Evolutionary conservation across 2,113 vertebrate genomes (phyloP), one percentile per base, ranked within the genome.

Genomic region (Oryzias melastigma): DNA sequence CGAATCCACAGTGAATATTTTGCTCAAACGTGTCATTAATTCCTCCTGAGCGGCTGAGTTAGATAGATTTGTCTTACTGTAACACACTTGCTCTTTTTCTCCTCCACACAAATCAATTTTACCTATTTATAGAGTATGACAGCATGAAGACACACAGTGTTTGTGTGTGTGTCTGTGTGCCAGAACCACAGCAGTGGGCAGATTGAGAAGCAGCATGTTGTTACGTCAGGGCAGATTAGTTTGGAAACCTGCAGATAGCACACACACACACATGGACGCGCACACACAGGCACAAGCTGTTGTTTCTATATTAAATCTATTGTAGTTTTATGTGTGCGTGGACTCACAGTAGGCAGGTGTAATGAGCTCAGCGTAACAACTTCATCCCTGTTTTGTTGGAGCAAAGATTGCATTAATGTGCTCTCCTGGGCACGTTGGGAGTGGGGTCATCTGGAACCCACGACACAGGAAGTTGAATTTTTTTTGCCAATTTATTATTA

Each of bases 201-300:
- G 85, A 85, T 85, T 87, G 82, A 87, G 82, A 62, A 83, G 80
- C 82, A 85, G 85, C 85, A 81, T 73, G 85, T 77, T 64, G 78
- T 87, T 87, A 83, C 75, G 73, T 87, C 82, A 85, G 73, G 71
- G 68, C 65, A 82, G 84, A 83, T 86, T 73, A 86, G 73, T 82
- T 78, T 82, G 67, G 77, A 73, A 78, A 84, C 82, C 79, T 78
- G 75, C 84, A 54, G 73, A 64, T 74, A 58, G n/a, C 42, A 20
- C 35, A 41, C 45, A 57, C 50, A 62, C n/a, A 57, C 14, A 44
- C 35, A 48, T 18, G 27, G 6, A 35, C 35, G 10, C 35, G 8
- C 29, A 35, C 29, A 35, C 35, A 35, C 35, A 35, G 35, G 35
- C 49, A 14, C 43, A 65, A 72, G 75, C 46, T 59, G 58, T 73